phyloP scores from a whole-genome alignment of 1,140 invertebrate species.

The Psix sp. region DNA sequence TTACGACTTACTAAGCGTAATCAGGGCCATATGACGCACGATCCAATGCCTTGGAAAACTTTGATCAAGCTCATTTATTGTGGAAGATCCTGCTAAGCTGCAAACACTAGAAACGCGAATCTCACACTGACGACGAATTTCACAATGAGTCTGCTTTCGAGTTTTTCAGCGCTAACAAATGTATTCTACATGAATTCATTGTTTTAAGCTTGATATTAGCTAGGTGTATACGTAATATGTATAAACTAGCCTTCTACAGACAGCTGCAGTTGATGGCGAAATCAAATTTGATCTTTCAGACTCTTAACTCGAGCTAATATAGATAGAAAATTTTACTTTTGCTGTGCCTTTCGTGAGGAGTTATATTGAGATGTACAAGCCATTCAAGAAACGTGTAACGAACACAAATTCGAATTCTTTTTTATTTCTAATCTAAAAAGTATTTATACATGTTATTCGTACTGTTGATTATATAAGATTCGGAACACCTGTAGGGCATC shows the following conservation, averaged over 20 bases:
- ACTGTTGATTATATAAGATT: constrained; percentile 12
- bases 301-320: no score
- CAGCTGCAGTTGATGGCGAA: not conserved
- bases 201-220: constrained; percentile 33
- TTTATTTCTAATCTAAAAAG: not conserved
- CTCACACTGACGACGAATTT: not conserved
- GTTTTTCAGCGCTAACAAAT: not conserved
- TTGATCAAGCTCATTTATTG: no score
- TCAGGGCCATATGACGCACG: constrained; percentile 14
- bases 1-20: constrained; percentile 18
- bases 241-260: constrained; percentile 27
- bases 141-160: not conserved
- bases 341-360: constrained; percentile 18
- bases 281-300: constrained; percentile 4
- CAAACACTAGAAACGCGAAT: no score
- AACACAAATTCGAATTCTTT: no score
- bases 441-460: constrained; percentile 22
- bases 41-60: no score
- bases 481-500: constrained; percentile 13
- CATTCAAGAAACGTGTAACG: no score
- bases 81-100: no score
- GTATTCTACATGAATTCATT: constrained; percentile 1
- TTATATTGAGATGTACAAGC: no score
- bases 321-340: constrained; percentile 13
- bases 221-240: constrained; percentile 27